phyloP scores from a whole-genome alignment of 2,113 vertebrate species.

The Montifringilla adamsi region DNA sequence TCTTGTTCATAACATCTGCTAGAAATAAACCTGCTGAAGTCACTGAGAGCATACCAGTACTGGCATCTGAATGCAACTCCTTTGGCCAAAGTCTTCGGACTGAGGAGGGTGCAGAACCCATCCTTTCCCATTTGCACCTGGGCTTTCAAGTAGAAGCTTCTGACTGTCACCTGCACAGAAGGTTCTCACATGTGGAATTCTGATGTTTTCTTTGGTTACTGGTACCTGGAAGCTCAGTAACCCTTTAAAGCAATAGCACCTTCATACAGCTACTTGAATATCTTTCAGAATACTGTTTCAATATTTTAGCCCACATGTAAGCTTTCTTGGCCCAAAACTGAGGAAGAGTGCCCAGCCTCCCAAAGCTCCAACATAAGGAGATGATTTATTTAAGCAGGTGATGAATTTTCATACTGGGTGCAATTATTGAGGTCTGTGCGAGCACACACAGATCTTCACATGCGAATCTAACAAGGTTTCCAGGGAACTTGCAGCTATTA shows the following conservation, averaged over 20 bases:
- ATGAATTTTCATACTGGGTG: slow-evolving; percentile 28
- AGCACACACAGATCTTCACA: background rate
- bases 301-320: background rate
- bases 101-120: background rate
- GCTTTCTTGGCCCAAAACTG: background rate
- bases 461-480: background rate
- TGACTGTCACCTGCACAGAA: fast-evolving
- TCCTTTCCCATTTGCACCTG: background rate
- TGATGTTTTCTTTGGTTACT: background rate
- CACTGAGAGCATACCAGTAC: background rate
- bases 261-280: background rate
- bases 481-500: slow-evolving; percentile 17
- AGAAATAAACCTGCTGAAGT: background rate
- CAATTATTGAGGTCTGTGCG: background rate
- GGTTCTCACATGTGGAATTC: fast-evolving
- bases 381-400: slow-evolving; percentile 31
- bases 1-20: background rate
- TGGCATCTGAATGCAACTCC: background rate
- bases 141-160: background rate
- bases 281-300: background rate
- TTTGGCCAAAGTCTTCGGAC: background rate
- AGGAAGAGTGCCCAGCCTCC: background rate
- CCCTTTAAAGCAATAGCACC: background rate
- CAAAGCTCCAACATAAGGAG: background rate
- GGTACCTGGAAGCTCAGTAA: background rate